These are phyloP conservation scores for Burhinus oedicnemus DNA, from an alignment of 2,113 vertebrate genomes.

Conservation along the genomic window DNA sequence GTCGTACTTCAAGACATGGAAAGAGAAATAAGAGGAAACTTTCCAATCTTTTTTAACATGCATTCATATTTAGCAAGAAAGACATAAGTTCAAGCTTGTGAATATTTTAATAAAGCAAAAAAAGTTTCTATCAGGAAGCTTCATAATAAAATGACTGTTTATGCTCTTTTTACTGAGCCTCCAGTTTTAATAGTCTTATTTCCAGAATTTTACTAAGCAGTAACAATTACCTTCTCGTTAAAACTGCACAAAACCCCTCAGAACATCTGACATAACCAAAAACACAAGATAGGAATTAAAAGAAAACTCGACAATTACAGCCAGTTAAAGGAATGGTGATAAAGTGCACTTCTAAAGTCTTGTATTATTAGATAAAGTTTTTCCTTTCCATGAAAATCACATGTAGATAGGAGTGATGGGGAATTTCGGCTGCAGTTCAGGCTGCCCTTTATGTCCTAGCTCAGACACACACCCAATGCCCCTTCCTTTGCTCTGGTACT, in stretches of 20 bases:
- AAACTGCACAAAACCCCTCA: neutral
- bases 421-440: neutral
- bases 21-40: neutral
- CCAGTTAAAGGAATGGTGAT: neutral
- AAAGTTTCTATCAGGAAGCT: neutral
- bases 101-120: neutral
- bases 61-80: neutral
- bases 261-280: neutral
- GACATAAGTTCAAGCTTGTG: neutral
- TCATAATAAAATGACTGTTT: neutral
- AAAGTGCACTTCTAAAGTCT: neutral
- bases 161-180: neutral
- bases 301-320: neutral
- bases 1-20: neutral
- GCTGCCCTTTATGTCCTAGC: neutral
- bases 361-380: neutral
- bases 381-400: neutral
- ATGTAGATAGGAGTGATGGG: neutral
- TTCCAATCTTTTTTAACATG: neutral
- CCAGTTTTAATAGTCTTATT: neutral
- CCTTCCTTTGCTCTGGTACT: neutral
- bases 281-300: neutral
- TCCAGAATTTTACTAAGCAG: neutral
- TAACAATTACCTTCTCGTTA: neutral
- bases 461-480: fast-evolving